Evolutionary conservation across 2,888 invertebrate species (phyloP), one percentile per base, ranked within the genome.

Genomic region (Rhagonycha fulva): DNA sequence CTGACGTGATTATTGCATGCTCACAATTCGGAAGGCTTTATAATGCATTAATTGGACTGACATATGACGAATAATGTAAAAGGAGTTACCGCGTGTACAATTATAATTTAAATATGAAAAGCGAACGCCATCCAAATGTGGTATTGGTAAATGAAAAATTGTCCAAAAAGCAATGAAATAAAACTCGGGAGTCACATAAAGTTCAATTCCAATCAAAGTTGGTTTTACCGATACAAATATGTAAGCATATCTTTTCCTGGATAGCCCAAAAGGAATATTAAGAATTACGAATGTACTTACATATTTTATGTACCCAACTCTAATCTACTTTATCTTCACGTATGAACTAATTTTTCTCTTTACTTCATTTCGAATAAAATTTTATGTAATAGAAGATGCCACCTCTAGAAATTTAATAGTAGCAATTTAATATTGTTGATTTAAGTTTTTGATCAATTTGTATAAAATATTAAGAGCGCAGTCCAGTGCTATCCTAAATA

Each of bases 1-100:
- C 82, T 81, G 76, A 81, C 82, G 81, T 84, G 83, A 83, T 84
- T 83, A 84, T 83, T 84, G 83, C 84, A 79, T 81, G 80, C 82
- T 82, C 82, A 83, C 83, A 83, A 76, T 79, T 81, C 80, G 75
- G 79, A 79, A 81, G 78, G 74, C 60, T 74, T 76, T 73, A 62
- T 66, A 72, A 73, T 70, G 73, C 68, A 32, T 68, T 73, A 73
- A 73, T 71, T 68, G 75, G 63, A 62, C 73, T 76, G 73, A 78
- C 75, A 71, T 78, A 69, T 76, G 75, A 70, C 68, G 60, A 68
- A 26, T 71, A n/a, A 66, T 66, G 63, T 26, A 24, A 9, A 26
- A 24, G 24, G n/a, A 70, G 14, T 24, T 75, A 32, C 28, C 19
- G 66, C 68, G 24, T 70, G 30, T 47, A 30, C 19, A 30, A n/a